Percentiles rank a stretch among this genome's conserved stretches.
phyloP scores from a whole-genome alignment of 2,113 vertebrate genomes.

The Paralichthys olivaceus region DNA sequence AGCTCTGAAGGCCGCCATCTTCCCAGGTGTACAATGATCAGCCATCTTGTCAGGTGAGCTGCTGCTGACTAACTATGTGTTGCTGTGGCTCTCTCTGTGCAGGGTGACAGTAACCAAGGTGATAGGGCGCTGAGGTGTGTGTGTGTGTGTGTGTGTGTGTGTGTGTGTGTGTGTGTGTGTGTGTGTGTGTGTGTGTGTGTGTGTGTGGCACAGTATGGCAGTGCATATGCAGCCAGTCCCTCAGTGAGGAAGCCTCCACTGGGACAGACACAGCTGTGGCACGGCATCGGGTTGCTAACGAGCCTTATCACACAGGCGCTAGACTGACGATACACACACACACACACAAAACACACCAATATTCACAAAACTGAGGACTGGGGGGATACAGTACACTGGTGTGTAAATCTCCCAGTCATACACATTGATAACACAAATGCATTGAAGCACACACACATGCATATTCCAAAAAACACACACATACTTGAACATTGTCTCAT shows the following conservation, averaged over 20 bases:
- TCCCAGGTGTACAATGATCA: constrained; percentile 66
- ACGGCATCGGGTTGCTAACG: constrained; percentile 77
- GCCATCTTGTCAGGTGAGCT: constrained; percentile 71
- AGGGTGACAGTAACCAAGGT: constrained; percentile 38
- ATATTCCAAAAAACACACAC: background rate
- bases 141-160: constrained; percentile 42
- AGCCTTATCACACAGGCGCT: constrained; percentile 74
- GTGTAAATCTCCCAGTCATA: background rate
- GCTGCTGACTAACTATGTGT: constrained; percentile 47
- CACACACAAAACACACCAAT: constrained; percentile 15
- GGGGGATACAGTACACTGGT: constrained; percentile 11
- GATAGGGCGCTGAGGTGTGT: constrained; percentile 18
- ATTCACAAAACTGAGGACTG: constrained; percentile 11
- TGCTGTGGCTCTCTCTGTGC: constrained; percentile 42
- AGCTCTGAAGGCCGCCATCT: constrained; percentile 54
- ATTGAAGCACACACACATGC: background rate
- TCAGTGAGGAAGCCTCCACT: constrained; percentile 71
- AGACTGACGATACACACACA: constrained; percentile 41
- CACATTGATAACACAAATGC: background rate
- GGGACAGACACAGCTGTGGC: constrained; percentile 80
- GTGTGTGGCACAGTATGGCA: constrained; percentile 58
- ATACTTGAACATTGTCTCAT: background rate
- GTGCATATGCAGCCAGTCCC: constrained; percentile 78
- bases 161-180: constrained; percentile 46
- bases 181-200: constrained; percentile 40